A percentile compares a stretch with the other conserved stretches of the same genome.
Evolutionary conservation across 2,797 vertebrate species (phyloP).

Genomic region (Molossus alvarezi): DNA sequence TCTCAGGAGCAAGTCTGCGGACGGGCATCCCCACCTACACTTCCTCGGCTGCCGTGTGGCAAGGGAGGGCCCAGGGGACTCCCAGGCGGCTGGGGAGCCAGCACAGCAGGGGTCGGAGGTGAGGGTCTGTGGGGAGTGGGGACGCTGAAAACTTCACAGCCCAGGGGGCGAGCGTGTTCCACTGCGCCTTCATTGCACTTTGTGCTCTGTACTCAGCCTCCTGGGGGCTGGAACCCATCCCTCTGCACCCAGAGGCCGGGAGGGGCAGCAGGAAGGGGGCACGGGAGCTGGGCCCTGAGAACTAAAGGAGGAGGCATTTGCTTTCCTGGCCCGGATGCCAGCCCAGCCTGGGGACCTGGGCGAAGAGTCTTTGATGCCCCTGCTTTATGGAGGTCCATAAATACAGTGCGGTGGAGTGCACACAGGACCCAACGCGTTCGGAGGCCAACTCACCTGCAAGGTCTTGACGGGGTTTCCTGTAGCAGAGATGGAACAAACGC

Average conservation of each 20-base stretch:
- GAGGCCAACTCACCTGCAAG: slow-evolving; percentile 78
- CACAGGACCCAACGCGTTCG: slow-evolving; percentile 81
- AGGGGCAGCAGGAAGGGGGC: background rate
- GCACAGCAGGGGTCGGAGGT: background rate
- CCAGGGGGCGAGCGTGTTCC: background rate
- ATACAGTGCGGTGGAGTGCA: slow-evolving; percentile 50
- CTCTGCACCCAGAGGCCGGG: background rate
- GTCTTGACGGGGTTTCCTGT: slow-evolving; percentile 68
- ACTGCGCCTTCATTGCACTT: background rate
- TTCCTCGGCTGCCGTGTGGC: background rate
- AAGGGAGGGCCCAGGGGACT: background rate
- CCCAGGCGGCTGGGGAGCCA: background rate
- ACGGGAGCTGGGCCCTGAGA: background rate
- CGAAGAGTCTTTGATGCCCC: slow-evolving; percentile 71
- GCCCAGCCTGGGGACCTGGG: slow-evolving; percentile 69
- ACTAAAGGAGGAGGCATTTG: slow-evolving; percentile 25
- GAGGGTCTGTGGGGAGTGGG: background rate
- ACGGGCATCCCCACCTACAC: background rate
- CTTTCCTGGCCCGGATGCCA: slow-evolving; percentile 56
- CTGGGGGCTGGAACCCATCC: slow-evolving; percentile 3
- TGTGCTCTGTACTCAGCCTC: background rate
- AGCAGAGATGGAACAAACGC: rapidly evolving
- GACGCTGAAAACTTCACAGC: background rate
- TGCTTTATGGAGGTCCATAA: slow-evolving; percentile 80
- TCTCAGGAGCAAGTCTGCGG: background rate